Percentiles rank a stretch among this genome's conserved stretches.
phyloP scores from a whole-genome alignment of 2,888 invertebrate genomes.

The Hybos culiciformis region DNA sequence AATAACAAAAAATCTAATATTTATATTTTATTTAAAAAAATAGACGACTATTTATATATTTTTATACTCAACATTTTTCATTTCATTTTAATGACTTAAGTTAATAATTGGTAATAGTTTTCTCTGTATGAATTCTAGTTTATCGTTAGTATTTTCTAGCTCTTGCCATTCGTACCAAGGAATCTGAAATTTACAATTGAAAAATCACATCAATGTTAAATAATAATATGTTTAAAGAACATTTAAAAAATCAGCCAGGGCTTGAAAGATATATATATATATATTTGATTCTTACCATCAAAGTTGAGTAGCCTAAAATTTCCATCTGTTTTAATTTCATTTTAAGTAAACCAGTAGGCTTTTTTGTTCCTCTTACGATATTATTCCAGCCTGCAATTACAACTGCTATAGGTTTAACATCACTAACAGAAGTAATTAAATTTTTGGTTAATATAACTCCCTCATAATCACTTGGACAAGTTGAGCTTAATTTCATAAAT shows the following conservation, averaged over 20 bases:
- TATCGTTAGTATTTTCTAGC: conserved; percentile 25
- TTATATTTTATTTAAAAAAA: background rate
- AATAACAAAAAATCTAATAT: background rate
- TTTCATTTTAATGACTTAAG: background rate
- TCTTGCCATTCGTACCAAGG: conserved; percentile 38
- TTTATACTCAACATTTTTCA: background rate
- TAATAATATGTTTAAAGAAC: too few relatives aligned
- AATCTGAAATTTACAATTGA: conserved; percentile 41
- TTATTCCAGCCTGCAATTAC: conserved; percentile 49
- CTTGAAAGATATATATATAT: too few relatives aligned
- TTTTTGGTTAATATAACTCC: conserved; percentile 32
- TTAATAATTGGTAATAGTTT: conserved; percentile 19
- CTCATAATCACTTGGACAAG: conserved; percentile 39
- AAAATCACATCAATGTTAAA: too few relatives aligned
- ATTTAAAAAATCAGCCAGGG: too few relatives aligned
- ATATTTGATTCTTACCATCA: conserved; percentile 38
- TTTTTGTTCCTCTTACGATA: conserved; percentile 38
- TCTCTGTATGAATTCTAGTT: conserved; percentile 24
- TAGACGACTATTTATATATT: background rate
- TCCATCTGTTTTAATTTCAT: conserved; percentile 50
- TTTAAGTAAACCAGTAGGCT: conserved; percentile 43
- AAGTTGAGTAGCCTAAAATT: conserved; percentile 44
- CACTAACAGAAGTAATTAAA: conserved; percentile 20
- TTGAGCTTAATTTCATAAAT: conserved; percentile 36
- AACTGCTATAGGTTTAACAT: conserved; percentile 41